Evolutionary conservation across 2,113 vertebrate species (phyloP).

Genomic region (Amazona guildingii): DNA sequence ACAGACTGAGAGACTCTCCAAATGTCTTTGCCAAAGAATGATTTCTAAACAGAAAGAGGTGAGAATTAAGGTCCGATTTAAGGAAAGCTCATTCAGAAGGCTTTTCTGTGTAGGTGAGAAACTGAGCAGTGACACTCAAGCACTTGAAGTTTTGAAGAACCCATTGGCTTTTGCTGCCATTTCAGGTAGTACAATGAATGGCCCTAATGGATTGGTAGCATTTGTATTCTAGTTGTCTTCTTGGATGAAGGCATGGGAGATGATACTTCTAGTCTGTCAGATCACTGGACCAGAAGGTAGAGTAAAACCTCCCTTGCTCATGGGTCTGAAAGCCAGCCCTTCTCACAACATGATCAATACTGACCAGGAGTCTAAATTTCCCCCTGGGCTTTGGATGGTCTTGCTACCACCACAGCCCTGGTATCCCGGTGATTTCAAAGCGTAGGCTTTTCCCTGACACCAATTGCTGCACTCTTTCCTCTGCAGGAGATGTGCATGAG

Average conservation of each 20-base stretch:
- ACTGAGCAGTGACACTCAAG: not conserved
- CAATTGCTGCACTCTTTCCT: not conserved
- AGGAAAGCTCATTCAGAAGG: not conserved
- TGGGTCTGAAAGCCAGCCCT: not conserved
- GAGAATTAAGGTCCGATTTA: not conserved
- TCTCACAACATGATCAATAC: not conserved
- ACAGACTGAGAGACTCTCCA: not conserved
- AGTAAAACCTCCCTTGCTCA: not conserved
- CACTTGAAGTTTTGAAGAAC: not conserved
- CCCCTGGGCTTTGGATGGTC: not conserved
- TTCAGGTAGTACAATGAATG: not conserved
- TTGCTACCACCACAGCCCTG: not conserved
- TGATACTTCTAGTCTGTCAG: not conserved
- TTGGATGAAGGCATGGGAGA: not conserved
- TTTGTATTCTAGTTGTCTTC: not conserved
- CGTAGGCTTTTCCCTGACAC: not conserved
- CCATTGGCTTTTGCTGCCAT: not conserved
- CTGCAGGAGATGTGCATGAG: not conserved
- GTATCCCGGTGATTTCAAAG: not conserved
- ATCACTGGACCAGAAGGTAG: not conserved
- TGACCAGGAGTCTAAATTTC: not conserved
- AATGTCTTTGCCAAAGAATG: not conserved
- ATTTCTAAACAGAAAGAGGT: conserved; percentile 2
- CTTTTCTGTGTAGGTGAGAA: not conserved
- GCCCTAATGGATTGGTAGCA: not conserved